Evolutionary conservation across 1,140 invertebrate genomes (phyloP), one percentile per base, ranked within the genome.

Genomic region (Pseudomyrmex flavicornis): DNA sequence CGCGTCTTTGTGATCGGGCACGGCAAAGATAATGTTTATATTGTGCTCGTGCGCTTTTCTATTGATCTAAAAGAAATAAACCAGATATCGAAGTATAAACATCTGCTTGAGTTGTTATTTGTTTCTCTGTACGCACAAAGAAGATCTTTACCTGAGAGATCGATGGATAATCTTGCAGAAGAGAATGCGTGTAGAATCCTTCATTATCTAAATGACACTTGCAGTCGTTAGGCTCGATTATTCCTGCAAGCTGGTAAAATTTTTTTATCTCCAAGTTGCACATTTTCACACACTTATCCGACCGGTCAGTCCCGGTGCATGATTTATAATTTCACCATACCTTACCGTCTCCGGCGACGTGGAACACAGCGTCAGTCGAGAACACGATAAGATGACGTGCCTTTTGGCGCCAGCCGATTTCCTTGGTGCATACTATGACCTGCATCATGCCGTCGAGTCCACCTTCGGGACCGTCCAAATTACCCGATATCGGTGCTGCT

Each of bases 151-250:
- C 93, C 79, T 96, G 96, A 68, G 95, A 94, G n/a, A 97, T 94
- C 2, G 96, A 96, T 2, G 96, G 96, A 90, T 97, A 97, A 91
- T 97, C 96, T 91, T 95, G 95, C 59, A 94, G 87, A 15, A 94
- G 91, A 52, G 96, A 96, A 86, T 96, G 93, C 48, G 95, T 97
- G 91, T 98, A 98, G 61, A 95, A 93, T 8, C 95, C 95, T n/a
- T 95, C 58, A 48, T 93, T 70, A 77, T 96, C 94, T 85, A 98
- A 94, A 92, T 98, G 97, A 90, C 98, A 99, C 58, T 94, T 77
- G 8, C 97, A 97, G 93, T 98, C 98, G 91, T 98, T 98, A 0
- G 98, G 98, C 86, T 96, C 96, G 13, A 98, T 95, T 83, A 98
- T 97, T 15, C 98, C 98, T 59, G 96, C 98, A 63, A 97, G 93